Percentiles rank a stretch among this genome's conserved stretches.
Evolutionary conservation across 2,888 invertebrate genomes (phyloP).

Genomic region (Lobophora halterata): DNA sequence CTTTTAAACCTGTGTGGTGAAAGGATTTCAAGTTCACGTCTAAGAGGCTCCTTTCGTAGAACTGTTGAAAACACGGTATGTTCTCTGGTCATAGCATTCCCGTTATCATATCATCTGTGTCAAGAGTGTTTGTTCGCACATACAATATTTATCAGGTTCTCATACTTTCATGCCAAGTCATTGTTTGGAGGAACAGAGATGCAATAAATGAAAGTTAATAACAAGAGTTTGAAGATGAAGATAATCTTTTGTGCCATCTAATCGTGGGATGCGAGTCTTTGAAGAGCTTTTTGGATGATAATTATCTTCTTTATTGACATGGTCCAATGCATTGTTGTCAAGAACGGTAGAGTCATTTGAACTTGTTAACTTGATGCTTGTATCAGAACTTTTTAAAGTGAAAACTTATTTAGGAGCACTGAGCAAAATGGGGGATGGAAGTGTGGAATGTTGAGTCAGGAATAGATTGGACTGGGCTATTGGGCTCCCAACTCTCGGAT

Average conservation of each 20-base stretch:
- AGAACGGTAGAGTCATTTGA: too few relatives aligned
- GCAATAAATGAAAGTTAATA: slow-evolving; percentile 33
- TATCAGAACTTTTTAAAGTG: too few relatives aligned
- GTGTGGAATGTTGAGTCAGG: too few relatives aligned
- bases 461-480: too few relatives aligned
- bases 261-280: slow-evolving; percentile 19
- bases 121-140: slow-evolving; percentile 25
- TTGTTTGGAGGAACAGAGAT: slow-evolving; percentile 25
- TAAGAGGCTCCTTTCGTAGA: not conserved
- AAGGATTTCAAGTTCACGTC: too few relatives aligned
- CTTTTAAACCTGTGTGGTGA: too few relatives aligned
- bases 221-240: slow-evolving; percentile 22
- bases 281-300: slow-evolving; percentile 10
- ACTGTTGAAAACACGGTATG: not conserved
- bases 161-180: slow-evolving; percentile 32
- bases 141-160: slow-evolving; percentile 23
- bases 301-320: slow-evolving; percentile 1
- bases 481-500: too few relatives aligned
- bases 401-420: too few relatives aligned
- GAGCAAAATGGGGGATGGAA: too few relatives aligned
- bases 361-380: too few relatives aligned
- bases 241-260: slow-evolving; percentile 26
- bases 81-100: slow-evolving; percentile 14
- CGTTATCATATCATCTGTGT: slow-evolving; percentile 25
- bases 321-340: not conserved